Evolutionary conservation across 2,113 vertebrate species (phyloP), one percentile per base, ranked within the genome.

Genomic region (Genyomyrus donnyi): DNA sequence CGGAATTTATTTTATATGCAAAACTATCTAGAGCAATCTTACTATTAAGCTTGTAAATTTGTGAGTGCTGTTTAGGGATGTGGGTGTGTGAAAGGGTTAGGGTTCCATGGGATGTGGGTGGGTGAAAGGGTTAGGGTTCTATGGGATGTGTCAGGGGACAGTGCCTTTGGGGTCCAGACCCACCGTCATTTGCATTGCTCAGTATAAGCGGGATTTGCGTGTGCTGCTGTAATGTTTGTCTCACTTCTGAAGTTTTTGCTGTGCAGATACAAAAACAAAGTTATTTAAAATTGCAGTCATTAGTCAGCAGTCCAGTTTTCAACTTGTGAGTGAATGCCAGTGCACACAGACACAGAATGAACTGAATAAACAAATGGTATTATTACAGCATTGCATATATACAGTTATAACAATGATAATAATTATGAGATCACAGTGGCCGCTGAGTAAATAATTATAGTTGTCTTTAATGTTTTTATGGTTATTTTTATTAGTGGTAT

Each of bases 121-220:
- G 5, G 17, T 24, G 56, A 58, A 58, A 58, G 56, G 56, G 6
- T 49, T n/a, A 21, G 2, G 24, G 87, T 91, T 87, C 95, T 9
- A 96, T 97, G 2, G 97, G 95, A 0, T 97, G 93, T 0, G 95
- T 96, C 74, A 99, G 92, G 1, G 95, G 92, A 92, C 98, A 99
- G 92, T 99, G 97, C 91, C 98, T 97, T 94, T 97, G 97, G 21
- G 96, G 95, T 11, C 91, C 8, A 56, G 95, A 95, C 5, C 94
- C 93, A 83, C 97, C 95, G 91, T 98, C 97, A 90, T 99, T 99
- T 50, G 97, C 97, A 90, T 99, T 97, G 42, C 98, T 99, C 91
- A 99, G 96, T 86, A 98, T 95, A 91, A 99, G 96, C 1, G 97
- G 97, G 92, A 94, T 96, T 92, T 96, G 97, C 90, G 93, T 96